A percentile compares a stretch with the other conserved stretches of the same genome.
Evolutionary conservation across 2,113 vertebrate species (phyloP).

Genomic region (Ophiodon elongatus): DNA sequence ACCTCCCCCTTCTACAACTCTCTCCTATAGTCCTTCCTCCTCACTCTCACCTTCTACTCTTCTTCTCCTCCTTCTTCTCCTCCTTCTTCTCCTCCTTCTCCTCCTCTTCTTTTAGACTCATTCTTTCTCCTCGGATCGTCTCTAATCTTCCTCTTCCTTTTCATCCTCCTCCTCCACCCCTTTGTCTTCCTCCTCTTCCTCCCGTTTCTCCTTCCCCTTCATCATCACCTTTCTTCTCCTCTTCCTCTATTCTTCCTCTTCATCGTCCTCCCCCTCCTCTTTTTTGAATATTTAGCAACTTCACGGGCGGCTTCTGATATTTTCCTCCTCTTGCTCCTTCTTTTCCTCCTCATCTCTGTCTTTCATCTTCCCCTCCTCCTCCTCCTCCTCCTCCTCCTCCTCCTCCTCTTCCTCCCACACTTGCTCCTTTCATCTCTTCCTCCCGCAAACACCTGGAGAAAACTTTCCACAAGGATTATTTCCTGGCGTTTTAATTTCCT

Average conservation of each 20-base stretch:
- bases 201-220: not conserved
- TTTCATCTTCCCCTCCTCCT: not conserved
- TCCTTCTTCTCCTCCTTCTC: not conserved
- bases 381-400: not conserved
- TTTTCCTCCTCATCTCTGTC: not conserved
- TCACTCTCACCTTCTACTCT: not conserved
- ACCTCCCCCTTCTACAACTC: not conserved
- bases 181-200: not conserved
- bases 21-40: not conserved
- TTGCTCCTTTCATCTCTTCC: slow-evolving; percentile 46
- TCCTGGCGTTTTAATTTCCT: slow-evolving; percentile 40
- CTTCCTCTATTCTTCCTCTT: not conserved
- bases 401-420: not conserved
- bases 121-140: too few species aligned
- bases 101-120: not conserved
- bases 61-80: not conserved
- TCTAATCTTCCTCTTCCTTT: not conserved
- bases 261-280: slow-evolving; percentile 20
- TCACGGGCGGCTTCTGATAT: slow-evolving; percentile 4
- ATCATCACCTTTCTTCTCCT: not conserved
- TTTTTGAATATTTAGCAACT: slow-evolving; percentile 15
- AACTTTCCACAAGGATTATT: slow-evolving; percentile 62
- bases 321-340: not conserved
- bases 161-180: not conserved
- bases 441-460: slow-evolving; percentile 22